Evolutionary conservation across 2,113 vertebrate species (phyloP), one percentile per base, ranked within the genome.

Genomic region (Sorex fumeus): DNA sequence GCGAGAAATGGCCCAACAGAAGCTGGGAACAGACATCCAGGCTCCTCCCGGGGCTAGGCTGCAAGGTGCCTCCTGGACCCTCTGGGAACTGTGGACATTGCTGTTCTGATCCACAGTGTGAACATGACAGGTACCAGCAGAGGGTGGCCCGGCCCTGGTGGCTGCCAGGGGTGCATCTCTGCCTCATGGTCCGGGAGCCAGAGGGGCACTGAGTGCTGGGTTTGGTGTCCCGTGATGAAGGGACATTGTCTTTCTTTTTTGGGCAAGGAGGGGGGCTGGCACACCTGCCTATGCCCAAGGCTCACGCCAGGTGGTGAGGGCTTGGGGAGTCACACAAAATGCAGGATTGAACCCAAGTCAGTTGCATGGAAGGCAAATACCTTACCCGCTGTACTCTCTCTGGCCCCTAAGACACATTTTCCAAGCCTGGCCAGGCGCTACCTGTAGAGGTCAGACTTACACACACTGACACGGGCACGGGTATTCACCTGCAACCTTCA

Each of bases 371-470:
- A 40, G 40, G 40, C 40, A 40, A 40, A 40, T 7, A 40, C 40
- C 40, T 40, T 40, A 40, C 40, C 40, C 40, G 40, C 40, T 7
- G 7, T 40, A 40, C 40, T 40, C 40, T 40, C 7, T 40, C 40
- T 40, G n/a, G 25, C 60, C 53, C 4, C 23, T 23, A 1, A 2
- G 25, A 50, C 57, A 23, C 6, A 3, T 36, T 66, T 34, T 67
- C n/a, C 32, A 18, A 2, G 9, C 19, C 74, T 90, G 91, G 89
- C 57, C 10, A 12, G 71, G 66, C 19, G 57, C 28, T 82, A 30
- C 50, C 69, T 60, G 69, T 91, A 3, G 16, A 50, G 84, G 75
- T 93, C 84, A 66, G 53, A 30, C 57, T 8, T 83, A 60, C 62
- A 21, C 8, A 23, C 27, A 6, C 0, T 4, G 69, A 57, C 53